phyloP scores from a whole-genome alignment of 2,113 vertebrate genomes.

The Lophochroa leadbeateri region DNA sequence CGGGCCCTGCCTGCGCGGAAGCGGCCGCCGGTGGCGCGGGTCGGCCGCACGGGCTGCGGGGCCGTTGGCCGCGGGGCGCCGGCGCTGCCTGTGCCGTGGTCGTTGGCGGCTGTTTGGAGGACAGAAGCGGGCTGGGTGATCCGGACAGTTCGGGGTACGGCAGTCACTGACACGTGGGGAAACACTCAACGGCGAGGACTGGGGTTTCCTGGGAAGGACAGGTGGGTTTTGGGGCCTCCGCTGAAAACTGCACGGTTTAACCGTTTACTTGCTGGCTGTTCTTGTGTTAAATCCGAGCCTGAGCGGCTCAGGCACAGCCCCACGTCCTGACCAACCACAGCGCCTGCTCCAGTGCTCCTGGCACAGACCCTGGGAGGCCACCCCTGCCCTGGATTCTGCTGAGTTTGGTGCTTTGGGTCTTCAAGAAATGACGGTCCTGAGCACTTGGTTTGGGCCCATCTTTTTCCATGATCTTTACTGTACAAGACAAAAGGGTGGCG shows the following conservation, averaged over 20 bases:
- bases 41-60: too few species aligned
- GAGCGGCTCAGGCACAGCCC: background rate
- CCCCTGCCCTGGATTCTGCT: background rate
- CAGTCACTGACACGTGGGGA: fast-evolving
- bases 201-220: background rate
- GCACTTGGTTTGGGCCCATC: fast-evolving
- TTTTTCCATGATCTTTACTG: background rate
- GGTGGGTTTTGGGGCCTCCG: fast-evolving
- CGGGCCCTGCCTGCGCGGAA: too few species aligned
- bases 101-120: fast-evolving
- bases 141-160: fast-evolving
- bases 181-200: fast-evolving
- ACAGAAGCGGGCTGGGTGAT: fast-evolving
- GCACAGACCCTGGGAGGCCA: fast-evolving
- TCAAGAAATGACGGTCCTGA: background rate
- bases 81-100: background rate
- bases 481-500: fast-evolving
- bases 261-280: background rate
- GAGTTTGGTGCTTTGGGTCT: fast-evolving
- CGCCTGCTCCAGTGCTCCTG: fast-evolving
- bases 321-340: fast-evolving
- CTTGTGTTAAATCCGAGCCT: fast-evolving
- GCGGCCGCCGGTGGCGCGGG: too few species aligned
- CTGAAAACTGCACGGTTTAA: fast-evolving
- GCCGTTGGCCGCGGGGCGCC: background rate